phyloP scores from a whole-genome alignment of 2,888 invertebrate genomes.

The Drosophila flavopinicola region DNA sequence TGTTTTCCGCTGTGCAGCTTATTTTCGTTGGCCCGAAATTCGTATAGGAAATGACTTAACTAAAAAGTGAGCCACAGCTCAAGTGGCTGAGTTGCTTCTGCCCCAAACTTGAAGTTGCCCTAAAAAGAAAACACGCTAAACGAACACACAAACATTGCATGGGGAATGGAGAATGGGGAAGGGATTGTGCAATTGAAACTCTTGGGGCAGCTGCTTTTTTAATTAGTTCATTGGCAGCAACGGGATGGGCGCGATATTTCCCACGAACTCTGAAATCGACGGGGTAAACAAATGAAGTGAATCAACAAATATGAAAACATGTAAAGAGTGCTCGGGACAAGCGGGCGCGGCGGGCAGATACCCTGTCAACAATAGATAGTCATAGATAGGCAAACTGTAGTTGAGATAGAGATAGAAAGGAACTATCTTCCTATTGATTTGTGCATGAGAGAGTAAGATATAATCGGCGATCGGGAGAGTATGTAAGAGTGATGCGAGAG shows the following conservation, averaged over 20 bases:
- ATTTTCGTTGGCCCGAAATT: slow-evolving; percentile 38
- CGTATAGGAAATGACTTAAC: slow-evolving; percentile 77
- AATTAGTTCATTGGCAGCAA: slow-evolving; percentile 73
- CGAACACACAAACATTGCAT: slow-evolving; percentile 25
- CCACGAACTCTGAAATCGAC: slow-evolving; percentile 66
- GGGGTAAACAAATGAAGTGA: slow-evolving; percentile 73
- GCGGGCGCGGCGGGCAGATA: not conserved
- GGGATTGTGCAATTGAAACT: slow-evolving; percentile 60
- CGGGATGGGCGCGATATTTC: slow-evolving; percentile 69
- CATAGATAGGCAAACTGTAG: too few species aligned
- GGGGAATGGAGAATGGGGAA: not conserved
- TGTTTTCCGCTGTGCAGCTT: slow-evolving; percentile 13
- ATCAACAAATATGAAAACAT: slow-evolving; percentile 66
- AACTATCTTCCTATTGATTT: too few species aligned
- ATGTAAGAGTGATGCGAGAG: not conserved
- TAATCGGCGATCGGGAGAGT: too few species aligned
- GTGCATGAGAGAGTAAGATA: too few species aligned
- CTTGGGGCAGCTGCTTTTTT: slow-evolving; percentile 49
- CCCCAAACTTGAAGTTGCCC: too few species aligned
- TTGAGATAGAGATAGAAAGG: not conserved
- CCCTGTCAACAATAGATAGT: too few species aligned
- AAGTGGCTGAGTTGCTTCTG: slow-evolving; percentile 57
- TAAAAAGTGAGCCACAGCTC: slow-evolving; percentile 52
- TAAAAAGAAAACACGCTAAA: slow-evolving; percentile 21
- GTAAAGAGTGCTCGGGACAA: not conserved